Percentiles rank a stretch among this genome's conserved stretches.
These are phyloP conservation scores for Mirounga angustirostris DNA, from an alignment of 2,113 vertebrate species.

Conservation along the genomic window DNA sequence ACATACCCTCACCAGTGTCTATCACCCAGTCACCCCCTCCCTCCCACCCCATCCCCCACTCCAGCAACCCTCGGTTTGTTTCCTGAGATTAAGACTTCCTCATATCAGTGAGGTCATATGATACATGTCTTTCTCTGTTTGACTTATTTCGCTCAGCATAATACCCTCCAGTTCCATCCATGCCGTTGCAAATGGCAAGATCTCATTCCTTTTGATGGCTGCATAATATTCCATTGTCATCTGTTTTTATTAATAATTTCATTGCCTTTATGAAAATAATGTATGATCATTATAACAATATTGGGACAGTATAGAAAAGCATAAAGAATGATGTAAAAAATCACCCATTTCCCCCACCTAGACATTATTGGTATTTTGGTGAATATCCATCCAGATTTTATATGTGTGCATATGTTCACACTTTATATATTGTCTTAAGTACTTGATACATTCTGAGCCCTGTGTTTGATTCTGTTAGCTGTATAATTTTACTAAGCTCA, in stretches of 20 bases:
- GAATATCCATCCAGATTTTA: background rate
- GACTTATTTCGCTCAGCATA: too few species aligned
- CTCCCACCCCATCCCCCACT: too few species aligned
- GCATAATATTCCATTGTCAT: too few species aligned
- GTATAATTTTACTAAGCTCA: conserved; percentile 9
- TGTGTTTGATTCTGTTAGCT: background rate
- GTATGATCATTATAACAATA: conserved; percentile 19
- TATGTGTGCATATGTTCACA: background rate
- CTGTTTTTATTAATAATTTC: background rate
- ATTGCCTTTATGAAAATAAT: background rate
- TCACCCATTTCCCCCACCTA: background rate
- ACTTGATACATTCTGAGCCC: background rate
- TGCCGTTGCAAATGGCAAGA: too few species aligned
- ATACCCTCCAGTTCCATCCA: too few species aligned
- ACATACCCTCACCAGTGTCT: too few species aligned
- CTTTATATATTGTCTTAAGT: background rate
- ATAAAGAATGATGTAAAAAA: conserved; percentile 10
- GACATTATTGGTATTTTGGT: background rate
- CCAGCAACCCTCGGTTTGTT: too few species aligned
- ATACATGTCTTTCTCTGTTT: too few species aligned
- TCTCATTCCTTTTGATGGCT: too few species aligned
- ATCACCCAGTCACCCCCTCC: too few species aligned
- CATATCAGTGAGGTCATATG: too few species aligned
- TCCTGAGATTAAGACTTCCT: too few species aligned
- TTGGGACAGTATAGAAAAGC: background rate